Percentiles rank a stretch among this genome's conserved stretches.
Conservation (phyloP, 1,140 invertebrate species). For the Gryllus bimaculatus region DNA sequence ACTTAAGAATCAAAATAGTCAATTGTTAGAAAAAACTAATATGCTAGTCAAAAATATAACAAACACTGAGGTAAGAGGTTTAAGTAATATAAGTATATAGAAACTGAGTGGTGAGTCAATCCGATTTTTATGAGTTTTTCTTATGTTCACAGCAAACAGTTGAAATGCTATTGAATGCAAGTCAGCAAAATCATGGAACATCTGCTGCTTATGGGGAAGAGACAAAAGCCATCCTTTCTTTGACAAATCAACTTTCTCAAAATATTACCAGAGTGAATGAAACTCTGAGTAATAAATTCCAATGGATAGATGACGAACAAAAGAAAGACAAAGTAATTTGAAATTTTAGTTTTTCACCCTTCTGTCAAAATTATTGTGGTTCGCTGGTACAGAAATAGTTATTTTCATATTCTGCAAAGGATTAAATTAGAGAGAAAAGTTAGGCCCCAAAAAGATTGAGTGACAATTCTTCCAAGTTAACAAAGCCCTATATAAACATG, state of each 20-base stretch:
- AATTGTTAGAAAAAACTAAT: slow-evolving; percentile 33
- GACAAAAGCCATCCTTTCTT: slow-evolving; percentile 33
- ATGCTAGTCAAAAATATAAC: slow-evolving; percentile 35
- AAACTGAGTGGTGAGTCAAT: not conserved
- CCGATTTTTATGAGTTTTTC: not conserved
- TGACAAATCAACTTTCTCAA: slow-evolving; percentile 31
- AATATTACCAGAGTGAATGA: slow-evolving; percentile 38
- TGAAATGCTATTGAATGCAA: not conserved
- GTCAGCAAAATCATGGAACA: slow-evolving; percentile 13
- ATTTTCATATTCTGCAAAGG: too few relatives aligned
- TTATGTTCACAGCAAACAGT: slow-evolving; percentile 5
- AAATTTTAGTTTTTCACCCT: not conserved
- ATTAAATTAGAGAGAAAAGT: too few relatives aligned
- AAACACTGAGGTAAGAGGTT: slow-evolving; percentile 32
- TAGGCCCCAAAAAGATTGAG: too few relatives aligned
- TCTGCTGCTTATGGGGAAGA: slow-evolving; percentile 32
- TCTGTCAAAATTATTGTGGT: too few relatives aligned
- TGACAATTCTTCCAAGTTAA: too few relatives aligned
- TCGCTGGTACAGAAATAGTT: too few relatives aligned
- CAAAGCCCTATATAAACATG: too few relatives aligned
- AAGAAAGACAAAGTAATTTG: slow-evolving; percentile 37
- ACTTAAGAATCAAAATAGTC: slow-evolving; percentile 33
- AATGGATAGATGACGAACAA: slow-evolving; percentile 38
- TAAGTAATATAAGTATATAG: not conserved
- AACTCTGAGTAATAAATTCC: slow-evolving; percentile 36